phyloP scores from a whole-genome alignment of 2,797 vertebrate genomes.

The Phalloptychus januarius region DNA sequence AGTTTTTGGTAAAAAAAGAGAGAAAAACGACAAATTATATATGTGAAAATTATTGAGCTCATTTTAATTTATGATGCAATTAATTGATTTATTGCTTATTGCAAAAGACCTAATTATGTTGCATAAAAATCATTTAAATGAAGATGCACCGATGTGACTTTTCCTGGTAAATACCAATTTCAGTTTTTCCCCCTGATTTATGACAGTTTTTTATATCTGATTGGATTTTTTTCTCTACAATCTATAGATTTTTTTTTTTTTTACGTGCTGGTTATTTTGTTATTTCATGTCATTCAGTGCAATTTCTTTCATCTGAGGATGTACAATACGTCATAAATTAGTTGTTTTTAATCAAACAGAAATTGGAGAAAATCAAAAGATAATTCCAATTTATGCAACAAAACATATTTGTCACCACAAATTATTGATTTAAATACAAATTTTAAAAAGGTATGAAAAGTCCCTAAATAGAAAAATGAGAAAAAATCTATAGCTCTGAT shows the following conservation, averaged over 20 bases:
- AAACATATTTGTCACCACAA: no score
- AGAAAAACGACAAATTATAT: no score
- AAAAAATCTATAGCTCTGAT: not conserved
- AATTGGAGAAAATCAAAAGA: not conserved
- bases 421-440: not conserved
- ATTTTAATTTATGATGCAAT: no score
- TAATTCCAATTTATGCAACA: not conserved
- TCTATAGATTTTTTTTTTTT: not conserved
- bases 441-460: not conserved
- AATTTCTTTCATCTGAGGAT: not conserved
- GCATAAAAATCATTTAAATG: not conserved
- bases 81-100: no score
- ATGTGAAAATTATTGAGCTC: no score
- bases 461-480: no score
- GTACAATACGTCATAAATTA: not conserved
- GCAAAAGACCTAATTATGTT: not conserved
- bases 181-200: not conserved
- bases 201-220: not conserved
- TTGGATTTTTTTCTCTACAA: not conserved
- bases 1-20: no score
- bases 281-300: not conserved
- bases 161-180: not conserved
- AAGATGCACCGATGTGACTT: not conserved
- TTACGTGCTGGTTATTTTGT: accelerated
- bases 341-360: not conserved